Evolutionary conservation across 2,113 vertebrate species (phyloP).

Genomic region (Proterorhinus semilunaris): DNA sequence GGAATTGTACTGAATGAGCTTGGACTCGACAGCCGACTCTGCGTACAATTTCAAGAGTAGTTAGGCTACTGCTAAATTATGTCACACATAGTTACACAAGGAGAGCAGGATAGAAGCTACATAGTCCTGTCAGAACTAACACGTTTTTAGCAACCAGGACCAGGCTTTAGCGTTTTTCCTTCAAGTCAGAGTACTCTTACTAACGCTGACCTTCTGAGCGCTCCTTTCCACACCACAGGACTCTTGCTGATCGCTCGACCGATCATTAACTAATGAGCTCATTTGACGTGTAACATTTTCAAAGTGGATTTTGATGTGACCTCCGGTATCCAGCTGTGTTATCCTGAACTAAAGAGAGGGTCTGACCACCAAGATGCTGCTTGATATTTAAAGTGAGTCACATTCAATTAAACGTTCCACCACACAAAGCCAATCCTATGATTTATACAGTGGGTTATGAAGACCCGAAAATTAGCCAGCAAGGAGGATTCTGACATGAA

Average conservation of each 20-base stretch:
- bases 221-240: conserved; percentile 2
- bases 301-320: background rate
- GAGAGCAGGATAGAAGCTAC: too few species aligned
- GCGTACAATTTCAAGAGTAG: too few species aligned
- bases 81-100: too few species aligned
- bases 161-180: too few species aligned
- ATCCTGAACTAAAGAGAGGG: background rate
- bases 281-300: conserved; percentile 5
- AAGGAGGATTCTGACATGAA: too few species aligned
- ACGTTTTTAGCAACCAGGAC: background rate
- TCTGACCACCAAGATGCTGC: background rate
- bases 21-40: too few species aligned
- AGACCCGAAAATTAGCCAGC: background rate
- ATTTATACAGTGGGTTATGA: background rate
- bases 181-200: too few species aligned
- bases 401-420: background rate
- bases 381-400: background rate
- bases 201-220: background rate
- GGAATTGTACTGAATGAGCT: too few species aligned
- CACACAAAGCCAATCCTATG: background rate
- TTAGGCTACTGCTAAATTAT: too few species aligned
- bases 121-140: conserved; percentile 25
- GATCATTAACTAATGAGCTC: background rate
- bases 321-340: conserved; percentile 44
- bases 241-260: background rate